Evolutionary conservation across 2,888 invertebrate species (phyloP), one percentile per base, ranked within the genome.

Genomic region (Arge pagana): DNA sequence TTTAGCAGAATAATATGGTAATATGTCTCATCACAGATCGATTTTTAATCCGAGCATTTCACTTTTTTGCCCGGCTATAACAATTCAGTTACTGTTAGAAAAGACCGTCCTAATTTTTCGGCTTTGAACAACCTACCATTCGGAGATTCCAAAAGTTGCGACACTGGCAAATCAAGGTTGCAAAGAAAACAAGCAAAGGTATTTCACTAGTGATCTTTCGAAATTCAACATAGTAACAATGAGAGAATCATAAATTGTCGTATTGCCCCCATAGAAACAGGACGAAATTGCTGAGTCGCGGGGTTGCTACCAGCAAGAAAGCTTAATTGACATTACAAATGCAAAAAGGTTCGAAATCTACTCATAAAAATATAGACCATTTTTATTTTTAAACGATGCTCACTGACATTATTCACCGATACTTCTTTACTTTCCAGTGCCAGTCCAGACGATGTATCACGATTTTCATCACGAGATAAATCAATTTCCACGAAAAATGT

Each of bases 281-380:
- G 21, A 2, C 13, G 7, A 7, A 13, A 4, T 18, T 19, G 3
- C 19, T 21, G 5, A 21, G 33, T 33, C 15, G 10, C 4, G 18
- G 19, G 21, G 13, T 23, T 24, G 18, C 7, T n/a, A 8, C 42
- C 56, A 24, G n/a, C n/a, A 59, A 67, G 1, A 72, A 71, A 0
- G 71, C 66, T 6, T 71, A 62, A 64, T 56, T 36, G 59, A 60
- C 0, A 59, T 65, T 41, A 66, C 72, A 54, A 72, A 71, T 60
- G 68, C 70, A 5, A 60, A 28, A 1, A 43, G 52, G 31, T 62
- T 61, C 33, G 18, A 13, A 4, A 43, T 31, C n/a, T n/a, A 30
- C 24, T 6, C 10, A 31, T 8, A 11, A 4, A 13, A 1, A 26
- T 37, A 1, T 16, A 13, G 8, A 26, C 5, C 3, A 5, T 5